These are phyloP conservation scores for Priocnemis perturbator DNA, from an alignment of 2,888 invertebrate species.

Conservation along the genomic window DNA sequence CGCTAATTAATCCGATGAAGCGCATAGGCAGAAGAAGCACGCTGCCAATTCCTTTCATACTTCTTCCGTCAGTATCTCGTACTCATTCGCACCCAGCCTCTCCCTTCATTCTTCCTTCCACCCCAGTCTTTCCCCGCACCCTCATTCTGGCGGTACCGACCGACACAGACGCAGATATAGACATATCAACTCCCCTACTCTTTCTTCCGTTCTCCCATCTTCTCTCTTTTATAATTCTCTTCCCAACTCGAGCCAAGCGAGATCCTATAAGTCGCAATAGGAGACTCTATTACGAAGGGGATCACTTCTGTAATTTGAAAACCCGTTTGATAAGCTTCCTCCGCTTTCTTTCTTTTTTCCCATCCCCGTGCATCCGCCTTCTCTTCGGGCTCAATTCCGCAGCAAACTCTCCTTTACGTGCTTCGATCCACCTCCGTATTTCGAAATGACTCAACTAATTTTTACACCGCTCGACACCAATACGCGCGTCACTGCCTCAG, in stretches of 20 bases:
- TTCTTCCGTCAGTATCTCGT: background rate
- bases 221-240: constrained; percentile 53
- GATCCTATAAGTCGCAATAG: constrained; percentile 68
- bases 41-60: background rate
- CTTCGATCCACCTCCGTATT: constrained; percentile 27
- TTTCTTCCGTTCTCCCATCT: constrained; percentile 27
- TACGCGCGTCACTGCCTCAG: no score
- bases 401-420: constrained; percentile 45
- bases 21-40: background rate
- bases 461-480: constrained; percentile 18
- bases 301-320: constrained; percentile 69
- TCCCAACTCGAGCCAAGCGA: constrained; percentile 53
- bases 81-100: background rate
- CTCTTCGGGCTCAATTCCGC: constrained; percentile 42
- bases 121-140: constrained; percentile 12
- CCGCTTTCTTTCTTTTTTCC: constrained; percentile 28
- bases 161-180: no score
- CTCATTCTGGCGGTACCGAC: no score
- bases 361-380: background rate
- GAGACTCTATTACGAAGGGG: constrained; percentile 67
- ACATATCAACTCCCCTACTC: constrained; percentile 34
- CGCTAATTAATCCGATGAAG: constrained; percentile 29
- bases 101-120: constrained; percentile 4
- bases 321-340: constrained; percentile 63
- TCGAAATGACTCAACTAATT: constrained; percentile 25